phyloP scores from a whole-genome alignment of 1,140 invertebrate species.

The Lineus longissimus region DNA sequence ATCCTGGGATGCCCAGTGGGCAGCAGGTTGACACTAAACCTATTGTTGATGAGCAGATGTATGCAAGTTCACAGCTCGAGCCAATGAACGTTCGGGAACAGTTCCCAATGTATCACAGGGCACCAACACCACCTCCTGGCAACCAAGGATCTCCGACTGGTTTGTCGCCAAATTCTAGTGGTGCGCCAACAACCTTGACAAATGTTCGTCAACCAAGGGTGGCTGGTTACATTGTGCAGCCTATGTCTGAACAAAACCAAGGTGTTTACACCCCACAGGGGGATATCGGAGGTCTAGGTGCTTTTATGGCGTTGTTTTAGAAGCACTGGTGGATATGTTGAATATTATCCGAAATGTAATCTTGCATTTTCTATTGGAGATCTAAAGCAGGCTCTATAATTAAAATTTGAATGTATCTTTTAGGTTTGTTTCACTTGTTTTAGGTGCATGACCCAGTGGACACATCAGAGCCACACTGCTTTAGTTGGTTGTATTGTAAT shows the following conservation, averaged over 20 bases:
- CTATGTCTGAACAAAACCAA: neutral
- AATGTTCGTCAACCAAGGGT: neutral
- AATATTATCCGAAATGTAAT: no score
- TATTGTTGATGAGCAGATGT: neutral
- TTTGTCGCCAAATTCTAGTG: neutral
- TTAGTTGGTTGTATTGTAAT: no score
- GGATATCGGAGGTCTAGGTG: neutral
- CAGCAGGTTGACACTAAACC: neutral
- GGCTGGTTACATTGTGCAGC: neutral
- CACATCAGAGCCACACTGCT: no score
- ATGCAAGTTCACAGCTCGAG: neutral
- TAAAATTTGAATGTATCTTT: no score
- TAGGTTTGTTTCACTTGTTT: no score
- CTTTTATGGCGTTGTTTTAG: slow-evolving; percentile 5
- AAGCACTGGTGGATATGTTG: no score
- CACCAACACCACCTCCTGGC: neutral
- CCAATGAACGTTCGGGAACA: neutral
- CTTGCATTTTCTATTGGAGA: no score
- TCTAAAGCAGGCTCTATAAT: no score
- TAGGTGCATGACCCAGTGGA: no score
- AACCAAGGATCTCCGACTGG: neutral
- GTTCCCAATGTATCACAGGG: neutral
- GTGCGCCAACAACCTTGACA: neutral
- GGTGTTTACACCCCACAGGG: neutral
- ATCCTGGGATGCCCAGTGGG: neutral